Base-by-base conservation (phyloP, 2,797 vertebrate genomes). In the Rhyacichthys aspro region DNA sequence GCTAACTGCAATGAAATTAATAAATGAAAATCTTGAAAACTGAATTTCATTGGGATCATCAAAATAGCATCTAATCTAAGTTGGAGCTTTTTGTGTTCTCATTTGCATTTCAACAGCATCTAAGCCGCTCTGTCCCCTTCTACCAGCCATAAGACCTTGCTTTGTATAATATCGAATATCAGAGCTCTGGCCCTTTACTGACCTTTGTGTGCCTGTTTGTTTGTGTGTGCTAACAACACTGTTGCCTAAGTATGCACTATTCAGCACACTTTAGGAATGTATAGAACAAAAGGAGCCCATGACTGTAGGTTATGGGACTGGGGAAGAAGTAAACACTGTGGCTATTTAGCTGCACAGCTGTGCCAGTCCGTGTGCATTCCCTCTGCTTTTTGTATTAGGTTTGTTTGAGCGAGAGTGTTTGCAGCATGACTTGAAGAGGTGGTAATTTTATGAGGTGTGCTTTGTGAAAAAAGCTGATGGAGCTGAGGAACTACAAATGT, bases 291-390 rank as follows among this genome's bases (percentile, higher is more conserved):
- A 74, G 74, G 59, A 55, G 48, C 60, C 63, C 23, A 56, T 64
- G 69, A 82, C 72, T 63, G 71, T 32, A 17, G 49, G 44, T 54
- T 55, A 53, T 73, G 83, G 54, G 42, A 77, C 64, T 72, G 34
- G 52, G 67, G 67, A 65, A 61, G 76, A 78, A 69, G 86, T 59
- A 89, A 89, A 91, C 83, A 91, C 68, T 60, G 67, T 55, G 63
- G 60, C 75, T 60, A 70, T 83, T 86, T 72, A 83, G 81, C 74
- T 74, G 74, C 85, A 90, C 88, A 91, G 88, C 88, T 89, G 89
- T 86, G 85, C 46, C 81, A 43, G 63, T 55, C 55, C 55, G 47
- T 52, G 45, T 41, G 33, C 56, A 52, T 59, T 69, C 72, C 56
- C 61, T 66, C 41, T 47, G 71, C 46, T 74, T 64, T 78, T 68